Evolutionary conservation across 2,113 vertebrate species (phyloP), one percentile per base, ranked within the genome.

Genomic region (Lates calcarifer): DNA sequence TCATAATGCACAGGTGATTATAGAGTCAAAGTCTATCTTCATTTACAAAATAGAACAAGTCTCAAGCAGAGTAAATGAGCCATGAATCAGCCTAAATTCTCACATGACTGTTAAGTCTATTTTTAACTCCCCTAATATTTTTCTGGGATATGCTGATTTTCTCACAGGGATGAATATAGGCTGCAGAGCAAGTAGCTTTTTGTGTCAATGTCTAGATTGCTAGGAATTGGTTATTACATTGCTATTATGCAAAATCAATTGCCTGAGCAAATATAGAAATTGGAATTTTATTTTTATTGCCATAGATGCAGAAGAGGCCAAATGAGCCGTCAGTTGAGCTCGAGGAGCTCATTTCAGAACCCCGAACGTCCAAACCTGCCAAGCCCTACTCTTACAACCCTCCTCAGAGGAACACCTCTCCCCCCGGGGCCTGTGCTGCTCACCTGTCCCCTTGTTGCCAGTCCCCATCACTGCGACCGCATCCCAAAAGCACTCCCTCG

Each of bases 371-470:
- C 45, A 98, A 96, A 93, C 90, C 96, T 89, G 94, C 95, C 95
- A 99, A 97, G 94, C 96, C 95, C 90, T 98, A 96, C 93, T 95
- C 96, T 88, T 98, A 97, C 93, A 95, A 90, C 93, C 93, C 93
- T 64, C 65, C 94, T 82, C 90, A 91, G 91, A 96, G 94, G 91
- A 94, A 92, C 82, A 24, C 94, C 70, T 93, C 96, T 11, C 92
- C 96, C 0, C 84, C 95, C 0, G 90, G 91, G 31, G 56, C 92
- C 31, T 96, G 96, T 13, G 90, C 95, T 14, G 87, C 95, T 87
- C 97, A 96, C 85, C 89, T 97, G 60, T 96, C 97, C 0, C 97
- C 97, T 56, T 98, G 96, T 91, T 97, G 96, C 89, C 97, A 96
- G 92, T 97, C 97, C 0, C 97, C 97, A 0, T 92, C 94, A 49